These are phyloP conservation scores for Apistogramma diplotaenia DNA, from an alignment of 2,113 vertebrate genomes.

Conservation along the genomic window DNA sequence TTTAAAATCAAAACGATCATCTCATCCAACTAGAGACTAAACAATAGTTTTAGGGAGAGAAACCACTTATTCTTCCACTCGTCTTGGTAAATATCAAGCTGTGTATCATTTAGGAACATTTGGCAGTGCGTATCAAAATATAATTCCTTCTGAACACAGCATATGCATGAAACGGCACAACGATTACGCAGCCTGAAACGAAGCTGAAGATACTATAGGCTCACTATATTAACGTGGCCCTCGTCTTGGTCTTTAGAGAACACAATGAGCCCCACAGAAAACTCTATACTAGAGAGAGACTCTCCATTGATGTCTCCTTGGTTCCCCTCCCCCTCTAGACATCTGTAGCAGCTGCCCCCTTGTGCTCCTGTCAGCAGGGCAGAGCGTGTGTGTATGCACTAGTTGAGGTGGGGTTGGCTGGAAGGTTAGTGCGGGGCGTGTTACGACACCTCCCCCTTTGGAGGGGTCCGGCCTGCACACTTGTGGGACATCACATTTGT, in stretches of 20 bases:
- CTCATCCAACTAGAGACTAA: neutral
- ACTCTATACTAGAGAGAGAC: constrained; percentile 69
- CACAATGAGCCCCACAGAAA: constrained; percentile 69
- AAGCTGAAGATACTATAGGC: constrained; percentile 47
- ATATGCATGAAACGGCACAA: neutral
- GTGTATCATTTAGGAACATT: neutral
- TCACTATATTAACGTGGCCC: constrained; percentile 67
- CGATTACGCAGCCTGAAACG: constrained; percentile 29
- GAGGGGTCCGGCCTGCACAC: constrained; percentile 78
- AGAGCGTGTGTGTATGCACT: constrained; percentile 56
- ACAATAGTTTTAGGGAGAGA: neutral
- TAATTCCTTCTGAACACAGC: neutral
- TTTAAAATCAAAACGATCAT: neutral
- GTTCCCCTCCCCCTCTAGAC: constrained; percentile 77
- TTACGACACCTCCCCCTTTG: constrained; percentile 77
- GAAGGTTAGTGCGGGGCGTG: constrained; percentile 72
- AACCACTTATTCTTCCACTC: neutral
- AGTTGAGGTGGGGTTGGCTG: constrained; percentile 59
- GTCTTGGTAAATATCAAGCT: constrained; percentile 3
- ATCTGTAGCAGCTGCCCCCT: constrained; percentile 84
- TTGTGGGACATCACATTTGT: constrained; percentile 83
- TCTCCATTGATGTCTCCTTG: constrained; percentile 77
- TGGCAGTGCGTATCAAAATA: neutral
- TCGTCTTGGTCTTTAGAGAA: constrained; percentile 69
- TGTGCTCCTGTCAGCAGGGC: constrained; percentile 79